Conservation (phyloP, 2,113 vertebrate genomes). For the Tragulus kanchil region DNA sequence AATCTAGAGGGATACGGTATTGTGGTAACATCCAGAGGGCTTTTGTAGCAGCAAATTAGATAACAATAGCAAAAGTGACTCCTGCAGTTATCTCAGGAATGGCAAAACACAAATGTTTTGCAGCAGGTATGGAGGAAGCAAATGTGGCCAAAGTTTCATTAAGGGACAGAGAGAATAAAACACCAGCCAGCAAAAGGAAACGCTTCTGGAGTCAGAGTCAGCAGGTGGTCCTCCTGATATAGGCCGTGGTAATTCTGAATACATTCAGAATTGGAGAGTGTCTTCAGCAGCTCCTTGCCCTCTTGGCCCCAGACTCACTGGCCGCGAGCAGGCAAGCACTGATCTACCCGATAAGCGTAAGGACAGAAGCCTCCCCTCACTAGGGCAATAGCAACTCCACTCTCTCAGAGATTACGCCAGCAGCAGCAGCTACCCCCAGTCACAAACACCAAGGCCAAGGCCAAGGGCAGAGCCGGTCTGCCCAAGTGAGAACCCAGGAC, state of each 20-base stretch:
- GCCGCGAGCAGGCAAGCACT: not conserved
- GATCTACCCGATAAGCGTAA: not conserved
- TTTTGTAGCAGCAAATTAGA: not conserved
- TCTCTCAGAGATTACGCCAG: not conserved
- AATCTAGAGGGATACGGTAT: fast-evolving
- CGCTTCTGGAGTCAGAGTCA: not conserved
- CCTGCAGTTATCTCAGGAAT: not conserved
- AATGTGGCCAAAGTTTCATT: not conserved
- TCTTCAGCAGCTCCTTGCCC: not conserved
- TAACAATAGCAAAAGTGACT: fast-evolving
- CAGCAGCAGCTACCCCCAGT: not conserved
- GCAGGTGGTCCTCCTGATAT: not conserved
- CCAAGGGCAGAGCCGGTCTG: not conserved
- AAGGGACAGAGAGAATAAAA: not conserved
- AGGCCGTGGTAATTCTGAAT: not conserved
- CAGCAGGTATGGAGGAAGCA: fast-evolving
- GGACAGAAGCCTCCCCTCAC: not conserved
- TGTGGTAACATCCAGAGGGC: fast-evolving
- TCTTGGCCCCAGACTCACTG: not conserved
- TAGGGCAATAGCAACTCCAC: not conserved
- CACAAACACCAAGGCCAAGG: too few relatives aligned
- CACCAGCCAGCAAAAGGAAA: not conserved
- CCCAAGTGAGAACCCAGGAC: not conserved
- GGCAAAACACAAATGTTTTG: not conserved
- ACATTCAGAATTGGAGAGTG: not conserved